phyloP scores from a whole-genome alignment of 2,888 invertebrate genomes.

The Luperina testacea region DNA sequence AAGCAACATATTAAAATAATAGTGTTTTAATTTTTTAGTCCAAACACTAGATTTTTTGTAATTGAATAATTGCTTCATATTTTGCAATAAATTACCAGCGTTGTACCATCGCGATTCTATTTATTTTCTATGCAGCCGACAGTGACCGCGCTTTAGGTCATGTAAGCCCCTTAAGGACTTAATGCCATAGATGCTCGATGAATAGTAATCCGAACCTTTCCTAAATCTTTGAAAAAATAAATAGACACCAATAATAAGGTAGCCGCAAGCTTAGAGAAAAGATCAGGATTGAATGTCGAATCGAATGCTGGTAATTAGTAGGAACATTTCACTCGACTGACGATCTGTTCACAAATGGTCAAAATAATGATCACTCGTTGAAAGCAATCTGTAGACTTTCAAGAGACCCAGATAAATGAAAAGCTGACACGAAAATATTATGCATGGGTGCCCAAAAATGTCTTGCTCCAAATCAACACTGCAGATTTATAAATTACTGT shows the following conservation, averaged over 20 bases:
- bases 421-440: neutral
- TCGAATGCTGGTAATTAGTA: neutral
- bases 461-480: neutral
- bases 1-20: no score
- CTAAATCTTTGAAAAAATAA: neutral
- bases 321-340: neutral
- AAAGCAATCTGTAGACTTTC: slow-evolving; percentile 12
- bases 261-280: neutral
- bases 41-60: no score
- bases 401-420: slow-evolving; percentile 7
- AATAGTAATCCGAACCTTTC: neutral
- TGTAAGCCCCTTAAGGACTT: neutral
- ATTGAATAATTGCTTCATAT: no score
- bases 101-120: no score
- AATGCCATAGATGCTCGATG: neutral
- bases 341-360: neutral
- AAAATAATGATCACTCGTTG: neutral
- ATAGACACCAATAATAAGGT: neutral
- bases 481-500: slow-evolving; percentile 21
- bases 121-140: no score
- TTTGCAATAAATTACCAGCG: no score
- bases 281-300: neutral
- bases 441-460: neutral
- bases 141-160: no score
- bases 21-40: no score